These are phyloP conservation scores for Romanogobio albipinnatus DNA, from an alignment of 2,113 vertebrate species.

Conservation along the genomic window DNA sequence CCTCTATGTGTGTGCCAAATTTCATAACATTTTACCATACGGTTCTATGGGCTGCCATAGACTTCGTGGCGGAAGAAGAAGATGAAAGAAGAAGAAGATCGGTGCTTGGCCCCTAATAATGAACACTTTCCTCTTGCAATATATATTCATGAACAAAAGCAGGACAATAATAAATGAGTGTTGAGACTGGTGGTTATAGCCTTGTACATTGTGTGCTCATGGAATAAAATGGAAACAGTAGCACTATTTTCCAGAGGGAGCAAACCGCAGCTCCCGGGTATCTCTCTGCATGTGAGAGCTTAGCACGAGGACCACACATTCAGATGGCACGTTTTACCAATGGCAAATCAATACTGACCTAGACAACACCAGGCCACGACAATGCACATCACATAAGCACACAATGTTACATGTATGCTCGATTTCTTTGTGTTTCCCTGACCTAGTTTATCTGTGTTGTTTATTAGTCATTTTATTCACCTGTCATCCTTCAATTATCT, in stretches of 20 bases:
- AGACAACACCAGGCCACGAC: slow-evolving; percentile 49
- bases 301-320: slow-evolving; percentile 60
- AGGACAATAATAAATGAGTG: background rate
- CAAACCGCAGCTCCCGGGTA: background rate
- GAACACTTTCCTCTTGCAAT: background rate
- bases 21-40: too few relatives aligned
- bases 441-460: too few relatives aligned
- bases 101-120: too few relatives aligned
- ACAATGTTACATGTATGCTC: too few relatives aligned
- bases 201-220: background rate
- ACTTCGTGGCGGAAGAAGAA: too few relatives aligned
- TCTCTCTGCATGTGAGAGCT: slow-evolving; percentile 65
- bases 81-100: too few relatives aligned
- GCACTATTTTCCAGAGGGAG: slow-evolving; percentile 13
- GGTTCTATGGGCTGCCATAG: too few relatives aligned
- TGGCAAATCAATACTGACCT: slow-evolving; percentile 66
- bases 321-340: slow-evolving; percentile 54
- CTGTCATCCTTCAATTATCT: too few relatives aligned
- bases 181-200: background rate
- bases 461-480: too few relatives aligned
- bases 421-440: too few relatives aligned
- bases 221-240: slow-evolving; percentile 7
- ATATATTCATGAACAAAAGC: slow-evolving; percentile 5
- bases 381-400: background rate
- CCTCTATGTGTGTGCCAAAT: too few relatives aligned